A percentile compares a stretch with the other conserved stretches of the same genome.
These are phyloP conservation scores for Gila orcuttii DNA, from an alignment of 2,113 vertebrate genomes.

Conservation along the genomic window DNA sequence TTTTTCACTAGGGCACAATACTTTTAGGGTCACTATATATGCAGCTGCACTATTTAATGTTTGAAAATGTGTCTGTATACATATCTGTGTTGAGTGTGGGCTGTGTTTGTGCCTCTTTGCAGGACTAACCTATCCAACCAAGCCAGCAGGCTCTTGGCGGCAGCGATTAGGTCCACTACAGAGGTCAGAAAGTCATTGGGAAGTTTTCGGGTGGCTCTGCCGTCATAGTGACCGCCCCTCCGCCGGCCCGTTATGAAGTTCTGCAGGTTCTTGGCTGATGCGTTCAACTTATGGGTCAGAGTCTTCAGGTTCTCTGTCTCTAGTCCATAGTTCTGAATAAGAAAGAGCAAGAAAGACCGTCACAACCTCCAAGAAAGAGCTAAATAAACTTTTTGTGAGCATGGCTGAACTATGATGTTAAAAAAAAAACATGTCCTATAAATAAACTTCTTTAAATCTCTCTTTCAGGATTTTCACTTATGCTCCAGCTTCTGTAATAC, in stretches of 20 bases:
- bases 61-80: not conserved
- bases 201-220: slow-evolving; percentile 86
- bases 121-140: slow-evolving; percentile 92
- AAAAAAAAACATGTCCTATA: not conserved
- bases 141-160: slow-evolving; percentile 91
- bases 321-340: slow-evolving; percentile 91
- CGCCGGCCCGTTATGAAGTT: slow-evolving; percentile 90
- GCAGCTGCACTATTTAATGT: not conserved
- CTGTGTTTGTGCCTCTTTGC: slow-evolving; percentile 48
- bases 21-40: not conserved
- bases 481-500: not conserved
- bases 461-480: not conserved
- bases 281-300: slow-evolving; percentile 89
- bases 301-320: slow-evolving; percentile 98
- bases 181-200: slow-evolving; percentile 96
- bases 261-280: slow-evolving; percentile 91
- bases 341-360: slow-evolving; percentile 45
- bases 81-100: not conserved
- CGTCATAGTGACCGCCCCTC: slow-evolving; percentile 86
- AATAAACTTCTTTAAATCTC: not conserved
- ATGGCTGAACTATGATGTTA: not conserved
- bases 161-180: slow-evolving; percentile 94
- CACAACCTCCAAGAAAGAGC: not conserved
- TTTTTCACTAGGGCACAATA: not conserved
- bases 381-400: not conserved